Evolutionary conservation across 2,797 vertebrate genomes (phyloP).

Genomic region (Phataginus tricuspis): DNA sequence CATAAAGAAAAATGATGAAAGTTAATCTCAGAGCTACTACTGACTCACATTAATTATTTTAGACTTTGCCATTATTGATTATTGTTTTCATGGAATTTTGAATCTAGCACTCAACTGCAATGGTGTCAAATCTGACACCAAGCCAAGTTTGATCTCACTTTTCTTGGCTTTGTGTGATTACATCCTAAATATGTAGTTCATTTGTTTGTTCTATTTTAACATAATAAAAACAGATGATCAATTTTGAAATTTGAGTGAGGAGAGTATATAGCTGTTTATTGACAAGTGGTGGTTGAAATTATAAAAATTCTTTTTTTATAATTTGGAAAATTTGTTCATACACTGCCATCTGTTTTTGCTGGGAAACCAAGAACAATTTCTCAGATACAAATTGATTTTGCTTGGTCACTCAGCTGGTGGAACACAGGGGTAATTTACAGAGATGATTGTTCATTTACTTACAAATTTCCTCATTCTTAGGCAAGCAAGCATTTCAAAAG

Average conservation of each 20-base stretch:
- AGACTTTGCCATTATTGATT: background rate
- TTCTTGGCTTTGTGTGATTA: background rate
- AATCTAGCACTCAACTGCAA: background rate
- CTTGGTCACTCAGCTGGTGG: background rate
- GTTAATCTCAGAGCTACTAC: background rate
- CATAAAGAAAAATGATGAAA: slow-evolving; percentile 4
- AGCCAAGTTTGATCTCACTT: slow-evolving; percentile 27
- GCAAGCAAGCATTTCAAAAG: slow-evolving; percentile 20
- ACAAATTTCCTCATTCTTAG: slow-evolving; percentile 37
- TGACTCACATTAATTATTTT: slow-evolving; percentile 37
- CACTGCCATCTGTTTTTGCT: background rate
- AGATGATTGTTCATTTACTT: slow-evolving; percentile 37
- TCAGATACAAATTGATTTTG: background rate
- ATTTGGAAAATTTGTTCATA: background rate
- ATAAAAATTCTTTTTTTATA: background rate
- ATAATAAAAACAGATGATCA: background rate
- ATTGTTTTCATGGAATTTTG: background rate
- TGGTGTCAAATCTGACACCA: background rate
- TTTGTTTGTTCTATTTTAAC: background rate
- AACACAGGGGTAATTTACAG: background rate
- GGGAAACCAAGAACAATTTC: background rate
- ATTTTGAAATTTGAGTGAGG: slow-evolving; percentile 13
- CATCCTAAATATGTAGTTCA: background rate
- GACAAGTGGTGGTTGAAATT: background rate
- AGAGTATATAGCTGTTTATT: background rate